A percentile compares a stretch with the other conserved stretches of the same genome.
Conservation (phyloP, 2,113 vertebrate species). For the Burhinus bistriatus region DNA sequence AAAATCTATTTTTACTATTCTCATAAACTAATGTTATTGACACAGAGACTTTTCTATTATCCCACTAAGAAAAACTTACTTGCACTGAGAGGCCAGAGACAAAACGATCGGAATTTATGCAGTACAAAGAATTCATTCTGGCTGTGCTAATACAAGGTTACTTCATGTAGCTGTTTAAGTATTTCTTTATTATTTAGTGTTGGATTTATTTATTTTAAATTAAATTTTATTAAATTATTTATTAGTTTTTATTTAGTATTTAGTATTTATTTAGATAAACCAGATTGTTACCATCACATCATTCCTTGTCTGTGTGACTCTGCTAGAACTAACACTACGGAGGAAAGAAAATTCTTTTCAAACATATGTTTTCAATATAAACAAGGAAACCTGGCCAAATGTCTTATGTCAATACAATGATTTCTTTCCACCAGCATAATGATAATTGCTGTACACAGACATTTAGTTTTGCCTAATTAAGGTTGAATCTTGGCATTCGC, state of each 20-base stretch:
- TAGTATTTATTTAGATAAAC: slow-evolving; percentile 53
- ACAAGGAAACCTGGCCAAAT: slow-evolving; percentile 21
- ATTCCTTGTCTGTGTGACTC: slow-evolving; percentile 6
- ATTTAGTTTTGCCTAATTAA: slow-evolving; percentile 16
- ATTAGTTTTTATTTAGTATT: background rate
- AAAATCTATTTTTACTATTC: slow-evolving; percentile 55
- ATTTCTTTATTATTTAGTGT: background rate
- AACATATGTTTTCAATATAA: slow-evolving; percentile 68
- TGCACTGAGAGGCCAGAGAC: background rate
- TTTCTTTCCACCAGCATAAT: background rate
- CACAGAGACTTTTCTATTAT: slow-evolving; percentile 14
- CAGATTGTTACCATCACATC: slow-evolving; percentile 22
- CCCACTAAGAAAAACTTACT: background rate
- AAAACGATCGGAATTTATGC: slow-evolving; percentile 14
- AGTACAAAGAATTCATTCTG: background rate
- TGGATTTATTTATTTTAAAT: background rate
- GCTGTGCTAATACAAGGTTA: background rate
- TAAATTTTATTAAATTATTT: background rate
- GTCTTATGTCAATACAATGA: background rate
- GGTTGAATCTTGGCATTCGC: background rate
- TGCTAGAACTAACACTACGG: background rate
- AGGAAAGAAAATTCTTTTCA: slow-evolving; percentile 29
- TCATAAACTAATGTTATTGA: slow-evolving; percentile 60
- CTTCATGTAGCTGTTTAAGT: slow-evolving; percentile 42
- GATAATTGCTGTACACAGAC: background rate